These are phyloP conservation scores for Hassar affinis DNA, from an alignment of 2,113 vertebrate species.

Conservation along the genomic window DNA sequence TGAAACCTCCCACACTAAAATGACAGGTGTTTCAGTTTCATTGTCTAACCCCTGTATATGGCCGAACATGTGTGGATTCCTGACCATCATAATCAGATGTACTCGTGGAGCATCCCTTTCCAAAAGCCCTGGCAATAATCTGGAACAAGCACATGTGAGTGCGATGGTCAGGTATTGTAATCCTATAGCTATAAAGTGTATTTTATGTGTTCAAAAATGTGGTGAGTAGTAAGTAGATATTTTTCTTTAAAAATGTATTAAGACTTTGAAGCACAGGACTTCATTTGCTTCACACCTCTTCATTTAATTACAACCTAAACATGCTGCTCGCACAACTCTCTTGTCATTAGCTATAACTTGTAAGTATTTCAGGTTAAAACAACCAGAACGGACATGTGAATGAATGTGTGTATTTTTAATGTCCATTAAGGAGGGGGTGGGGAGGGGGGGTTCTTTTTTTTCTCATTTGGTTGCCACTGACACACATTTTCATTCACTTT, in stretches of 20 bases:
- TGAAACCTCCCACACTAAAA: too few species aligned
- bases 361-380: background rate
- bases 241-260: background rate
- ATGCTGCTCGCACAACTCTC: background rate
- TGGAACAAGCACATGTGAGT: background rate
- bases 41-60: too few species aligned
- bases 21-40: too few species aligned
- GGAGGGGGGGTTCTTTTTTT: too few species aligned
- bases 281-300: background rate
- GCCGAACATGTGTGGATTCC: too few species aligned
- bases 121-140: too few species aligned
- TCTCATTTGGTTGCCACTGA: background rate
- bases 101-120: too few species aligned
- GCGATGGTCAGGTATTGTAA: background rate
- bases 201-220: background rate
- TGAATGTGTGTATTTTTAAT: too few species aligned
- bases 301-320: background rate
- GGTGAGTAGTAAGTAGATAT: background rate
- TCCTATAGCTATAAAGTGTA: background rate
- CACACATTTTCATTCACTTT: background rate
- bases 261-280: background rate
- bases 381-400: background rate
- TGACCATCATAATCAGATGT: too few species aligned
- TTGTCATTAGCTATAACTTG: background rate
- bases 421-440: background rate